phyloP scores from a whole-genome alignment of 2,797 vertebrate species.

The Typhlichthys eigenmanni region DNA sequence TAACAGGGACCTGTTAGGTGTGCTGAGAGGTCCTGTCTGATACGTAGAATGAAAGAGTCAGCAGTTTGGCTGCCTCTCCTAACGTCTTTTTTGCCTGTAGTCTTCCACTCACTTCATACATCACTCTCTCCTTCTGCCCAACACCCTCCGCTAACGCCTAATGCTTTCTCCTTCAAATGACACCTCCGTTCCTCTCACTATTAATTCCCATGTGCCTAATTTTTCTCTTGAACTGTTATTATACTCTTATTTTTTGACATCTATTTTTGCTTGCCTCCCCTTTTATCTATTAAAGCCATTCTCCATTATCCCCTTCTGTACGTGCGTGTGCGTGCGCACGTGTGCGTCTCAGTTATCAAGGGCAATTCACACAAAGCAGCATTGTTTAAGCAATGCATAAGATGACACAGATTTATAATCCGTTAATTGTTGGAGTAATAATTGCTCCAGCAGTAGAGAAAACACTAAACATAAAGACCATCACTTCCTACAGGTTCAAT shows the following conservation, averaged over 20 bases:
- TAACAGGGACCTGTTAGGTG: slow-evolving; percentile 69
- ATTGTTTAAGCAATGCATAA: not conserved
- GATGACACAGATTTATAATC: no score
- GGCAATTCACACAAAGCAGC: not conserved
- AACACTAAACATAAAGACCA: no score
- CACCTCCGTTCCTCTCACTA: slow-evolving; percentile 52
- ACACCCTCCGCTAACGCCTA: slow-evolving; percentile 52
- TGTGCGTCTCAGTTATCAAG: not conserved
- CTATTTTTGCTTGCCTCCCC: slow-evolving; percentile 25
- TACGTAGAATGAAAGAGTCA: slow-evolving; percentile 73
- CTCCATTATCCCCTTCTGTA: slow-evolving; percentile 8
- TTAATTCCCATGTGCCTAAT: slow-evolving; percentile 60
- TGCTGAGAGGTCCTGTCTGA: slow-evolving; percentile 68
- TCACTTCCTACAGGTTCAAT: no score
- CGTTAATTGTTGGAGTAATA: no score
- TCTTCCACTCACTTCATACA: slow-evolving; percentile 14
- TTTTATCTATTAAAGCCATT: slow-evolving; percentile 28
- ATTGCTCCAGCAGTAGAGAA: no score
- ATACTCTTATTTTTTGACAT: slow-evolving; percentile 48
- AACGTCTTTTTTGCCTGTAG: slow-evolving; percentile 37
- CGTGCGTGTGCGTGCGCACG: not conserved
- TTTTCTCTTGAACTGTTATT: slow-evolving; percentile 46
- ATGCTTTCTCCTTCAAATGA: slow-evolving; percentile 57
- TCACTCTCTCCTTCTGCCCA: slow-evolving; percentile 30
- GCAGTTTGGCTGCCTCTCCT: slow-evolving; percentile 65